These are phyloP conservation scores for Dyspetes luteomarginatus DNA, from an alignment of 2,888 invertebrate species.

Conservation along the genomic window DNA sequence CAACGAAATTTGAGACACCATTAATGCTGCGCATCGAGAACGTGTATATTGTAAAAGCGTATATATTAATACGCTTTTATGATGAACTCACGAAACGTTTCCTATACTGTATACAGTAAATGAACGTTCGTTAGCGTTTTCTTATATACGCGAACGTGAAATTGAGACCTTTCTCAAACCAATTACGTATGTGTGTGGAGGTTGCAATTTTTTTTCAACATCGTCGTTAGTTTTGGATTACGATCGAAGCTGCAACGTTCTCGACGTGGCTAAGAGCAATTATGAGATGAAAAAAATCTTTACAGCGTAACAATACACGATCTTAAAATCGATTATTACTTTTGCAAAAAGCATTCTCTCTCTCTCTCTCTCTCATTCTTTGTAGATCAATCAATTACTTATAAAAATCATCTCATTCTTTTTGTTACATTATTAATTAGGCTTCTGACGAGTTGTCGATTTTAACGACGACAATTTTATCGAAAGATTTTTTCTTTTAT, in stretches of 20 bases:
- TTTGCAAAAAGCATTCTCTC: neutral
- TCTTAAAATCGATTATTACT: neutral
- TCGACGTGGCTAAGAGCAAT: neutral
- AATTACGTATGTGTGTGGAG: neutral
- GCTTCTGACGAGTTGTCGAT: slow-evolving; percentile 9
- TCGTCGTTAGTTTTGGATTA: neutral
- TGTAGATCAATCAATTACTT: neutral
- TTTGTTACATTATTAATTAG: slow-evolving; percentile 13
- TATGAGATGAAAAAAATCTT: neutral
- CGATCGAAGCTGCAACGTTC: neutral
- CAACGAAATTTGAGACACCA: too few species aligned
- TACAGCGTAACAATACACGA: neutral
- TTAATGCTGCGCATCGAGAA: slow-evolving; percentile 4
- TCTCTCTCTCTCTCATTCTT: neutral
- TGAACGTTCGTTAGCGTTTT: neutral
- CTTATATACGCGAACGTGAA: neutral
- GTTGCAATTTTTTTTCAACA: neutral
- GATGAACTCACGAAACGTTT: neutral
- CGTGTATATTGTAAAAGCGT: neutral
- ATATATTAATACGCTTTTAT: neutral
- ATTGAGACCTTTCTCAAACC: neutral
- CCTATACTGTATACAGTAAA: neutral
- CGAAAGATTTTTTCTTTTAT: slow-evolving; percentile 3
- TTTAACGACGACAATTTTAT: slow-evolving; percentile 3
- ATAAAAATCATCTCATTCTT: neutral